Percentiles rank a stretch among this genome's conserved stretches.
Conservation (phyloP, 2,113 vertebrate genomes). For the Empidonax traillii region DNA sequence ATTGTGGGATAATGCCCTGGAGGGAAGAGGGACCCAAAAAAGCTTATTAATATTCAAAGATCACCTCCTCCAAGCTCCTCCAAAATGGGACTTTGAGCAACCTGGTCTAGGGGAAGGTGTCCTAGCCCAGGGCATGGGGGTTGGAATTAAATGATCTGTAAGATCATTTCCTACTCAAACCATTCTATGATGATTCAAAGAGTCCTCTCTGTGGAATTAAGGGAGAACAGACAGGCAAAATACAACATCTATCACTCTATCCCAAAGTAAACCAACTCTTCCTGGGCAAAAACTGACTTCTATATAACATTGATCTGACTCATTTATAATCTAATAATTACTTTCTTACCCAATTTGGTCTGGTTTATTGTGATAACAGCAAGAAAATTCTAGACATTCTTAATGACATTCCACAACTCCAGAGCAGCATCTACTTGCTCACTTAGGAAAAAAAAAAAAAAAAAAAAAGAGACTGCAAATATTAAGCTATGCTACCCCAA, state of each 20-base stretch:
- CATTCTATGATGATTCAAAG: background rate
- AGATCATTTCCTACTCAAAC: background rate
- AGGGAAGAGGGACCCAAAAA: background rate
- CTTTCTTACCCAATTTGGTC: background rate
- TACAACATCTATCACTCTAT: background rate
- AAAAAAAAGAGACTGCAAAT: background rate
- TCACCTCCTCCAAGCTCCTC: background rate
- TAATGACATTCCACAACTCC: background rate
- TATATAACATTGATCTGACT: background rate
- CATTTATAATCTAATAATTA: background rate
- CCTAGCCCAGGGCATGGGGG: background rate
- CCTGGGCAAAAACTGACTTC: background rate
- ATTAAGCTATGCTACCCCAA: background rate
- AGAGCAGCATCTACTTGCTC: background rate
- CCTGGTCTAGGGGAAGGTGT: background rate
- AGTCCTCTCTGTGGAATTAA: background rate
- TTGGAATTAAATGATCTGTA: background rate
- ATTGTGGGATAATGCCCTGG: background rate
- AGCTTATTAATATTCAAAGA: background rate
- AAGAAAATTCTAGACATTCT: background rate
- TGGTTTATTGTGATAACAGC: background rate
- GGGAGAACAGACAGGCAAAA: background rate
- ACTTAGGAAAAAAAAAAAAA: background rate
- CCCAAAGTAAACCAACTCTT: background rate
- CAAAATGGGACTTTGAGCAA: background rate